Conservation (phyloP, 2,888 invertebrate species). For the Pelosia muscerda region DNA sequence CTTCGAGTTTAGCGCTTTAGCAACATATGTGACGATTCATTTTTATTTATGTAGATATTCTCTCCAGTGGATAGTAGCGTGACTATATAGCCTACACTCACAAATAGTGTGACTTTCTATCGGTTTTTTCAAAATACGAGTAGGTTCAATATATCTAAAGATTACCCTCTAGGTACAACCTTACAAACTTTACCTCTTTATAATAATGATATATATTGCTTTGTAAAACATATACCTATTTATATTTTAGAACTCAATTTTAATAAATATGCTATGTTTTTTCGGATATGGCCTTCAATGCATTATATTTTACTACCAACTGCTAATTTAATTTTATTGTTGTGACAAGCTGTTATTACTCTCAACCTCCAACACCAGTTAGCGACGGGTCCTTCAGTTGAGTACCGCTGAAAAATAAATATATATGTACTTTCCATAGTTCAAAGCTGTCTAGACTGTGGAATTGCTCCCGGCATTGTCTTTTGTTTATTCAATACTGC, state of each 20-base stretch:
- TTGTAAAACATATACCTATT: not conserved
- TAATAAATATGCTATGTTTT: not conserved
- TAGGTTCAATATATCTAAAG: too few relatives aligned
- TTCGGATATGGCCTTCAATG: not conserved
- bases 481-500: slow-evolving; percentile 44
- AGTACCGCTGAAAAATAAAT: slow-evolving; percentile 36
- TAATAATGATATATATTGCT: not conserved
- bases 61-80: too few relatives aligned
- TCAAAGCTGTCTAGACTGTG: slow-evolving; percentile 56
- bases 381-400: slow-evolving; percentile 7
- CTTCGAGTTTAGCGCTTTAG: too few relatives aligned
- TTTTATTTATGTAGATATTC: too few relatives aligned
- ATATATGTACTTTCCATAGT: slow-evolving; percentile 44
- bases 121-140: too few relatives aligned
- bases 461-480: slow-evolving; percentile 36
- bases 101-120: too few relatives aligned
- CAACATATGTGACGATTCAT: too few relatives aligned
- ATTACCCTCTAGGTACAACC: too few relatives aligned
- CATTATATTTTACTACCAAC: slow-evolving; percentile 7
- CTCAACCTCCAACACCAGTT: not conserved
- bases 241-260: not conserved
- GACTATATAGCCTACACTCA: too few relatives aligned
- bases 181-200: too few relatives aligned
- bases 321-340: slow-evolving; percentile 2
- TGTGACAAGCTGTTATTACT: not conserved